phyloP scores from a whole-genome alignment of 2,888 invertebrate species.

The Hedya salicella region DNA sequence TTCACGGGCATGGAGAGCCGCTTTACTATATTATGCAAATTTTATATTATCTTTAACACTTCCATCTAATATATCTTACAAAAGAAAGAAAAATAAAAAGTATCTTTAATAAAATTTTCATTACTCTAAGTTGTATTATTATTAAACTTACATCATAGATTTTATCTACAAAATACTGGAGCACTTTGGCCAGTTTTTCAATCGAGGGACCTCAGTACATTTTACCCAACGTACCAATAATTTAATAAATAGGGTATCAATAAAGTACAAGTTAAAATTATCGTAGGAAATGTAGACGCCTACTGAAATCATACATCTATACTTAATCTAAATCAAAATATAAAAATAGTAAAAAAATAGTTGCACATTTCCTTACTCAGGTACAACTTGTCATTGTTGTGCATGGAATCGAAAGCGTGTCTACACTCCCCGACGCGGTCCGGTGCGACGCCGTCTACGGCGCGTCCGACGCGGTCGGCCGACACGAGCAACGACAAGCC shows the following conservation, averaged over 20 bases:
- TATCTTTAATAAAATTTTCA: constrained; percentile 84
- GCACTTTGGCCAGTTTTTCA: constrained; percentile 80
- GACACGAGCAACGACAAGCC: constrained; percentile 35
- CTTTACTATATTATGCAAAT: constrained; percentile 88
- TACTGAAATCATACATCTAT: constrained; percentile 62
- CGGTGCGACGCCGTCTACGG: no score
- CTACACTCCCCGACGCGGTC: constrained; percentile 46
- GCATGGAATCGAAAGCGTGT: constrained; percentile 58
- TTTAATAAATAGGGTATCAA: constrained; percentile 74
- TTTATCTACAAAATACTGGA: constrained; percentile 85
- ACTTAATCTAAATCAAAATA: constrained; percentile 85
- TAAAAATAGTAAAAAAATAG: constrained; percentile 85
- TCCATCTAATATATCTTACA: constrained; percentile 85
- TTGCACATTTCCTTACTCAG: constrained; percentile 75
- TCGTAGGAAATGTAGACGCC: constrained; percentile 73
- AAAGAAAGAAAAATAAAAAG: constrained; percentile 84
- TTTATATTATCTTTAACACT: constrained; percentile 87
- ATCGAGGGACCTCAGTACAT: constrained; percentile 68
- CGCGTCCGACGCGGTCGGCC: constrained; percentile 27
- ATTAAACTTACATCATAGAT: constrained; percentile 84
- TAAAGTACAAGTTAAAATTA: constrained; percentile 77
- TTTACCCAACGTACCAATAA: constrained; percentile 66
- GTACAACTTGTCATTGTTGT: constrained; percentile 78
- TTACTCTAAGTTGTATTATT: constrained; percentile 81
- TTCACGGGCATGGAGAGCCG: constrained; percentile 89